Percentiles rank a stretch among this genome's conserved stretches.
Evolutionary conservation across 2,797 vertebrate species (phyloP).

Genomic region (Falco peregrinus): DNA sequence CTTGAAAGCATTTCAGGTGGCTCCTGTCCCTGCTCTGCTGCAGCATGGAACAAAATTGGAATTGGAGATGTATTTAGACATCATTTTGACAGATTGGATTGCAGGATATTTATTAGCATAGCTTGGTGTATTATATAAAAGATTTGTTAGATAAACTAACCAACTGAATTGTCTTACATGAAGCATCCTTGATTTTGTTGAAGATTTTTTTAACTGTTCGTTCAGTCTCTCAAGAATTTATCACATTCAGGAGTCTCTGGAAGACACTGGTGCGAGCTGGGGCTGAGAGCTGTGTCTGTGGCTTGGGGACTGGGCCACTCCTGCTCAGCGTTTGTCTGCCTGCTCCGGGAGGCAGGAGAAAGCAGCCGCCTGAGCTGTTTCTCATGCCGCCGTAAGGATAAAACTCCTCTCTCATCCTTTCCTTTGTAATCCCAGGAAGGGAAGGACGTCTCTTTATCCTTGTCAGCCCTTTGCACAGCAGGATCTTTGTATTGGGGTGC

Average conservation of each 20-base stretch:
- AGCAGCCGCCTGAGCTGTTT: not conserved
- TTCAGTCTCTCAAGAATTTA: not conserved
- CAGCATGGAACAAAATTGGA: not conserved
- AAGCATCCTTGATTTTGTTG: not conserved
- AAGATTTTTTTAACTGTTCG: not conserved
- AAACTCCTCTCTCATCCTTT: not conserved
- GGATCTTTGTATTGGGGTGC: rapidly evolving
- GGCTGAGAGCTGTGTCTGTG: not conserved
- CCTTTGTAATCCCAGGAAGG: not conserved
- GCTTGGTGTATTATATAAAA: not conserved
- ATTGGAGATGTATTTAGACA: not conserved
- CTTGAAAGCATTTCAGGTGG: not conserved
- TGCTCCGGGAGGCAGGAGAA: not conserved
- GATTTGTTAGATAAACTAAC: not conserved
- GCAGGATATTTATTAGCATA: not conserved
- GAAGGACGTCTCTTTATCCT: not conserved
- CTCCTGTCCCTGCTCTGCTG: not conserved
- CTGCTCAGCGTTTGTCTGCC: not conserved
- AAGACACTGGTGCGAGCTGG: rapidly evolving
- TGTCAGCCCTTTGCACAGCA: not conserved
- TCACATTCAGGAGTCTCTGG: not conserved
- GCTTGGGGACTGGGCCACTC: not conserved
- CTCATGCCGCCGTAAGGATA: not conserved
- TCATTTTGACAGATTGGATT: not conserved
- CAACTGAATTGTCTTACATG: not conserved